Evolutionary conservation across 2,113 vertebrate genomes (phyloP).

Genomic region (Tachycineta bicolor): DNA sequence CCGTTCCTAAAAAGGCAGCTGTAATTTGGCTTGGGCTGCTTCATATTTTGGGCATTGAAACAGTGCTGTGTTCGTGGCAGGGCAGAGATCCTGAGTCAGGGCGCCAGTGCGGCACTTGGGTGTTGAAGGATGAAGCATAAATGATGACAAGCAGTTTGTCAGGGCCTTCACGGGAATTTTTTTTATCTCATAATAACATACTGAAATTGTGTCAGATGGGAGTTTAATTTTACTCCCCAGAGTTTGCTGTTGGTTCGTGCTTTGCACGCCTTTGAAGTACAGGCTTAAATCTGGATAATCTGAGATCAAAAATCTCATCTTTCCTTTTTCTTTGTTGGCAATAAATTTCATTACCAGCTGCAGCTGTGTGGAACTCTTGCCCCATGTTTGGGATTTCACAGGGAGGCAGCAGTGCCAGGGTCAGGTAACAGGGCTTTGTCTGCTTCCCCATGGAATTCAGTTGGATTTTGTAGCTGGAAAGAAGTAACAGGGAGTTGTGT

Average conservation of each 20-base stretch:
- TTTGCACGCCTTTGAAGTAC: not conserved
- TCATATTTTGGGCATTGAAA: rapidly evolving
- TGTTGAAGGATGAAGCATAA: not conserved
- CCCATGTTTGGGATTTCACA: not conserved
- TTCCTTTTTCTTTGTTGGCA: not conserved
- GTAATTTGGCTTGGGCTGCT: not conserved
- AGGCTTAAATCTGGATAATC: not conserved
- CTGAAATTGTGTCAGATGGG: not conserved
- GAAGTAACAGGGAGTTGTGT: not conserved
- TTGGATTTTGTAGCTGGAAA: not conserved
- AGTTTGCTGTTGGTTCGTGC: not conserved
- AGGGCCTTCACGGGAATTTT: not conserved
- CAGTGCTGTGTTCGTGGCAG: not conserved
- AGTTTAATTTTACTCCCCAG: not conserved
- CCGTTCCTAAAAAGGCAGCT: not conserved
- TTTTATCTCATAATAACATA: not conserved
- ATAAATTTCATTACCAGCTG: not conserved
- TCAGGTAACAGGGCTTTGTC: not conserved
- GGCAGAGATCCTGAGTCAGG: not conserved
- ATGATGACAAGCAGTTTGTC: not conserved
- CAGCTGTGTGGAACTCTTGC: not conserved
- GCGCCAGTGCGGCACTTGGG: rapidly evolving
- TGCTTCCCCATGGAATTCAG: not conserved
- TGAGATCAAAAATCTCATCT: rapidly evolving
- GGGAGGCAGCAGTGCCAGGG: not conserved